These are phyloP conservation scores for Turnix velox DNA, from an alignment of 2,113 vertebrate species.

Conservation along the genomic window DNA sequence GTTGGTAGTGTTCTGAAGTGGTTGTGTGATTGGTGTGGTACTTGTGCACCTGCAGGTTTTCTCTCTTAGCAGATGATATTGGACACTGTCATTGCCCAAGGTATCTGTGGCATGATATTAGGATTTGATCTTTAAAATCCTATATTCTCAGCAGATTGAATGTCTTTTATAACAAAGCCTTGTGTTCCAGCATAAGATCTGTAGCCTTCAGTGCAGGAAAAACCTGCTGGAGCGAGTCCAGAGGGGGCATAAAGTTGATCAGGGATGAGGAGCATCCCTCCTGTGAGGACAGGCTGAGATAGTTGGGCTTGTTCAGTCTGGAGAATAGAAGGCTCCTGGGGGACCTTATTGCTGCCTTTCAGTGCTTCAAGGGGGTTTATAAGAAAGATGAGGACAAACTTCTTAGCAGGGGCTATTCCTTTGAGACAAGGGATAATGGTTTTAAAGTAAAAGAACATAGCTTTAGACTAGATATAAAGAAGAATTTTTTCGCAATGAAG, in stretches of 20 bases:
- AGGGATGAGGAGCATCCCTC: neutral
- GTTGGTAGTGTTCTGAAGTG: neutral
- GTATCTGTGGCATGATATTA: neutral
- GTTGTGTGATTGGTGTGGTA: neutral
- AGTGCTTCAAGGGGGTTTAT: too few relatives aligned
- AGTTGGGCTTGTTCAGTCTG: too few relatives aligned
- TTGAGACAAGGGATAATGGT: neutral
- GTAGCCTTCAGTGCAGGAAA: neutral
- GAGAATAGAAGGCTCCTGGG: too few relatives aligned
- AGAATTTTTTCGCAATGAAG: neutral
- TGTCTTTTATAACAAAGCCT: neutral
- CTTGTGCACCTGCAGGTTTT: neutral
- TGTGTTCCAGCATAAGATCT: neutral
- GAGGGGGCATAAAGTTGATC: neutral
- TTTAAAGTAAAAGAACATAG: neutral
- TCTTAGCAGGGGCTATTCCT: neutral
- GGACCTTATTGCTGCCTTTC: too few relatives aligned
- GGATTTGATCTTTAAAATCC: neutral
- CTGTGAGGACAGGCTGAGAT: neutral
- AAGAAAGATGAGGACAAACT: neutral
- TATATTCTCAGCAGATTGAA: neutral
- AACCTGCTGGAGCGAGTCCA: neutral
- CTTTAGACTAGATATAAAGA: neutral
- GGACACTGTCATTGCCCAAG: neutral
- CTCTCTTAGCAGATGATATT: neutral